These are phyloP conservation scores for Atlantisia rogersi DNA, from an alignment of 2,113 vertebrate genomes.

Conservation along the genomic window DNA sequence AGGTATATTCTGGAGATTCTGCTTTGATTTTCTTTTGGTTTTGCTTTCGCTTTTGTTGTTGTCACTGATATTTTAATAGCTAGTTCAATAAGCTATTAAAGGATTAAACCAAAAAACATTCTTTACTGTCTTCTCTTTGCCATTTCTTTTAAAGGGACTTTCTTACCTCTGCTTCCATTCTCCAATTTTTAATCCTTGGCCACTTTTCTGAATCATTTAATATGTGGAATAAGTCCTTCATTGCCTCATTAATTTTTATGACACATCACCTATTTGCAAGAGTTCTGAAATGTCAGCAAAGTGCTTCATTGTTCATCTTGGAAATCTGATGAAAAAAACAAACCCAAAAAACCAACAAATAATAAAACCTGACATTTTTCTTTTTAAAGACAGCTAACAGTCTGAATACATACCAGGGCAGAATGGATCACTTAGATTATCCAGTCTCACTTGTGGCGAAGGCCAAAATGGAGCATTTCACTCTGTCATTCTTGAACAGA, in stretches of 20 bases:
- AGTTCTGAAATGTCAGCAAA: not conserved
- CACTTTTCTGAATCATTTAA: not conserved
- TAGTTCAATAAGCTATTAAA: not conserved
- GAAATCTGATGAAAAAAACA: not conserved
- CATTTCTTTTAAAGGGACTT: not conserved
- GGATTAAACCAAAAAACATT: not conserved
- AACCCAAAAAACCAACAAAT: too few relatives aligned
- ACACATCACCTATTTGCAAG: not conserved
- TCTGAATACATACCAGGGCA: not conserved
- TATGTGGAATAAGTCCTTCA: not conserved
- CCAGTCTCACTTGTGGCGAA: accelerated
- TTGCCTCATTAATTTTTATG: slow-evolving; percentile 2
- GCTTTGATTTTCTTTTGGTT: not conserved
- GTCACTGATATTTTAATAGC: not conserved
- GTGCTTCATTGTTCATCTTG: not conserved
- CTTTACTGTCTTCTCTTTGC: not conserved
- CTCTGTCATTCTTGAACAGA: not conserved
- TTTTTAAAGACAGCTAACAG: not conserved
- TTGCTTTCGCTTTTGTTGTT: not conserved
- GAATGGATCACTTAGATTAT: not conserved
- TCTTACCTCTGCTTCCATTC: not conserved
- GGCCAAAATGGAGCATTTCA: not conserved
- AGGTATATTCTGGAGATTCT: not conserved
- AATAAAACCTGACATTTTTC: not conserved
- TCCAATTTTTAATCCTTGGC: not conserved